These are phyloP conservation scores for Polyodon spathula DNA, from an alignment of 2,113 vertebrate species.

Conservation along the genomic window DNA sequence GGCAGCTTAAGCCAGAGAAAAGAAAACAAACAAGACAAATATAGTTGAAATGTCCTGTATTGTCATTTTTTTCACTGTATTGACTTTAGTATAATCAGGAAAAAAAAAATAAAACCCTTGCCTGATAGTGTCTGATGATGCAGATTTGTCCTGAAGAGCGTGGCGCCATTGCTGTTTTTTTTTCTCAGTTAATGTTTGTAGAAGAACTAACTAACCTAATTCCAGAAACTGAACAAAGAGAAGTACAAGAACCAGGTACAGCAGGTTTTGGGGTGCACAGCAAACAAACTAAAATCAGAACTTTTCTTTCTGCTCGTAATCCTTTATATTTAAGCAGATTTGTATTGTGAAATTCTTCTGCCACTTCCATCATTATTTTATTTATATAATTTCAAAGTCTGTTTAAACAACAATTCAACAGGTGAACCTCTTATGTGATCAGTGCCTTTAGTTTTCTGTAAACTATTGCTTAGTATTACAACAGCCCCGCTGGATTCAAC, in stretches of 20 bases:
- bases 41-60: slow-evolving; percentile 9
- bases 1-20: background rate
- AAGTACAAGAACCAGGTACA: background rate
- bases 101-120: background rate
- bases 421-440: background rate
- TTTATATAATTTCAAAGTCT: background rate
- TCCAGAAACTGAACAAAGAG: background rate
- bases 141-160: background rate
- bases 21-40: background rate
- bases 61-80: slow-evolving; percentile 1
- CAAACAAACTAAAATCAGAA: too few relatives aligned
- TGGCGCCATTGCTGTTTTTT: background rate
- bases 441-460: background rate
- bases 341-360: too few relatives aligned
- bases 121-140: background rate
- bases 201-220: too few relatives aligned
- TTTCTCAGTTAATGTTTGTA: too few relatives aligned
- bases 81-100: background rate
- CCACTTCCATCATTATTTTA: too few relatives aligned
- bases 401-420: background rate
- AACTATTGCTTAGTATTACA: background rate
- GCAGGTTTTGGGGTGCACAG: too few relatives aligned
- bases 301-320: too few relatives aligned
- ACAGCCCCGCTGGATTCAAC: background rate
- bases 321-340: too few relatives aligned